Conservation (phyloP, 2,797 vertebrate genomes). For the Platalea minor region DNA sequence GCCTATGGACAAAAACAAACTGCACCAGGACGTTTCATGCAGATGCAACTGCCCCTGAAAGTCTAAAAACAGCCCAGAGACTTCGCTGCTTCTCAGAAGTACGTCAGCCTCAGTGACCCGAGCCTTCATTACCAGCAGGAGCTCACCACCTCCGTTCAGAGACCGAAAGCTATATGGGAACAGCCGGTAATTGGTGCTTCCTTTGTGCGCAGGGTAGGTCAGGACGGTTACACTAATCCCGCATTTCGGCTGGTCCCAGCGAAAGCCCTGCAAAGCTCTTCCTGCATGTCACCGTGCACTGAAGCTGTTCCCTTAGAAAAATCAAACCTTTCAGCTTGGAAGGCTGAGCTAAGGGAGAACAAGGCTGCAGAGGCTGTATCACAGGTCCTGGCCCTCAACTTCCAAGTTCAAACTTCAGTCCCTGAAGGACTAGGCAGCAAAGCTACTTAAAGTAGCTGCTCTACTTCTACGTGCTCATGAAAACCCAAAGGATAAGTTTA, state of each 20-base stretch:
- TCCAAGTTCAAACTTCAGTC: background rate
- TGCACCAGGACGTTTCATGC: background rate
- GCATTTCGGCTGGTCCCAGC: background rate
- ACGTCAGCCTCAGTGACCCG: rapidly evolving
- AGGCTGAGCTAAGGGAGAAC: background rate
- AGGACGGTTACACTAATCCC: background rate
- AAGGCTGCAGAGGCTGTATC: background rate
- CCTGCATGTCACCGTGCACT: rapidly evolving
- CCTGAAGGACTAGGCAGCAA: background rate
- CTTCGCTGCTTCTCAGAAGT: background rate
- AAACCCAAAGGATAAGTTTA: background rate
- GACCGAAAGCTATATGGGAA: background rate
- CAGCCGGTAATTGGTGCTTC: background rate
- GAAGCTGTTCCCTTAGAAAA: background rate
- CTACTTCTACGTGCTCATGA: background rate
- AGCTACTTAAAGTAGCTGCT: background rate
- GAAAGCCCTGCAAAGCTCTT: background rate
- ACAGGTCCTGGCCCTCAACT: background rate
- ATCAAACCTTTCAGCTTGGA: background rate
- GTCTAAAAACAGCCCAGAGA: slow-evolving; percentile 8
- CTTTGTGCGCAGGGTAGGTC: background rate
- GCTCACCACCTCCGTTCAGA: background rate
- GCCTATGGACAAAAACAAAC: background rate
- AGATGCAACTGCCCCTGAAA: background rate
- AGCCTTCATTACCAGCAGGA: slow-evolving; percentile 14